Conservation (phyloP, 2,797 vertebrate species). For the Channa striata region DNA sequence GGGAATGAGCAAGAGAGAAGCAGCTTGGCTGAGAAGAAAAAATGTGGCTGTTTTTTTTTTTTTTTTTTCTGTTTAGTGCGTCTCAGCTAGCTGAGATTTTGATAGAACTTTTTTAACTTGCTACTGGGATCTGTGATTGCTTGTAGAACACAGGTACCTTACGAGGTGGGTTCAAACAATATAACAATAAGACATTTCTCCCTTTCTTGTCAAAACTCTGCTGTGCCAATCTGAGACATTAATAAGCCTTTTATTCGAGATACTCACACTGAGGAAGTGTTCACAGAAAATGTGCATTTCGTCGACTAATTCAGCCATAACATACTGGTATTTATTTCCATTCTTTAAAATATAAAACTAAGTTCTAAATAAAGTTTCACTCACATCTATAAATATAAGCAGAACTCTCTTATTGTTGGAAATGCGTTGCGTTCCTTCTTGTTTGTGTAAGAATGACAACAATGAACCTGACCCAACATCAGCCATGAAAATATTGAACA, state of each 20-base stretch:
- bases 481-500: slow-evolving; percentile 5
- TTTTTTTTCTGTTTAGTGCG: slow-evolving; percentile 48
- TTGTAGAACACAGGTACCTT: slow-evolving; percentile 43
- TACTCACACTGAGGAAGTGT: slow-evolving; percentile 21
- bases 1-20: background rate
- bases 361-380: slow-evolving; percentile 3
- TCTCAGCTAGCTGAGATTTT: slow-evolving; percentile 34
- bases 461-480: slow-evolving; percentile 18
- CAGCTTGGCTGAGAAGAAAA: slow-evolving; percentile 41
- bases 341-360: background rate
- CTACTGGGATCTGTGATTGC: slow-evolving; percentile 47
- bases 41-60: slow-evolving; percentile 24
- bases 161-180: slow-evolving; percentile 44
- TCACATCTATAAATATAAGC: background rate
- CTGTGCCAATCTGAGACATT: slow-evolving; percentile 34
- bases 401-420: background rate
- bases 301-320: slow-evolving; percentile 11
- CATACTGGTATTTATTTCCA: background rate
- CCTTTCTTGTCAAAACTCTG: slow-evolving; percentile 40
- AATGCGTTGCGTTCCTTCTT: slow-evolving; percentile 10
- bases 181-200: slow-evolving; percentile 29
- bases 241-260: slow-evolving; percentile 48
- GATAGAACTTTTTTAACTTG: slow-evolving; percentile 23
- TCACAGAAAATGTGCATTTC: slow-evolving; percentile 28
- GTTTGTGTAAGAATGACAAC: slow-evolving; percentile 4